These are phyloP conservation scores for Hippoglossus hippoglossus DNA, from an alignment of 2,797 vertebrate species.

Conservation along the genomic window DNA sequence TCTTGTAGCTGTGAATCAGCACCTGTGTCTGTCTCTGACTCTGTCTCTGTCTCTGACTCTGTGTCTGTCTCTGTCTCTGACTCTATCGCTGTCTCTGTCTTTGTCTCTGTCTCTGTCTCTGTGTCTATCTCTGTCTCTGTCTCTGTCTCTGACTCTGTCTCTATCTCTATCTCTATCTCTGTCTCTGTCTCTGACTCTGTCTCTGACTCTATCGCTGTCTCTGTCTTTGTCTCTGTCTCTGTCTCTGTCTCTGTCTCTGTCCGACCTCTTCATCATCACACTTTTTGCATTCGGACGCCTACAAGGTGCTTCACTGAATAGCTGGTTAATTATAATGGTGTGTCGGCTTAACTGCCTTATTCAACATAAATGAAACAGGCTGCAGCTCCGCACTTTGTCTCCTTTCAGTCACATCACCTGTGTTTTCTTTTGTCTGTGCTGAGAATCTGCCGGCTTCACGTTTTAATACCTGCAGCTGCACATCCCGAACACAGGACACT, in stretches of 20 bases:
- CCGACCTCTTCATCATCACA: neutral
- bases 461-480: constrained; percentile 27
- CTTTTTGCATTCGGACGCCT: constrained; percentile 18
- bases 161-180: too few species aligned
- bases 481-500: constrained; percentile 1
- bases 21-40: neutral
- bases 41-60: too few species aligned
- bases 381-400: constrained; percentile 7
- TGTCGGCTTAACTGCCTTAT: constrained; percentile 31
- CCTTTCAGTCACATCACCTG: constrained; percentile 19
- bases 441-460: neutral
- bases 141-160: too few species aligned
- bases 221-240: too few species aligned
- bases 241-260: too few species aligned
- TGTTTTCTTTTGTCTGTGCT: constrained; percentile 21
- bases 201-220: too few species aligned
- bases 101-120: too few species aligned
- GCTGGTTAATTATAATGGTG: constrained; percentile 40
- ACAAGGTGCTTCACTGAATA: constrained; percentile 38
- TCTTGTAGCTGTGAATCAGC: neutral
- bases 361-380: constrained; percentile 1
- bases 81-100: too few species aligned
- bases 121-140: too few species aligned
- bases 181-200: too few species aligned
- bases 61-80: too few species aligned